These are phyloP conservation scores for Coendou prehensilis DNA, from an alignment of 2,797 vertebrate species.

Conservation along the genomic window DNA sequence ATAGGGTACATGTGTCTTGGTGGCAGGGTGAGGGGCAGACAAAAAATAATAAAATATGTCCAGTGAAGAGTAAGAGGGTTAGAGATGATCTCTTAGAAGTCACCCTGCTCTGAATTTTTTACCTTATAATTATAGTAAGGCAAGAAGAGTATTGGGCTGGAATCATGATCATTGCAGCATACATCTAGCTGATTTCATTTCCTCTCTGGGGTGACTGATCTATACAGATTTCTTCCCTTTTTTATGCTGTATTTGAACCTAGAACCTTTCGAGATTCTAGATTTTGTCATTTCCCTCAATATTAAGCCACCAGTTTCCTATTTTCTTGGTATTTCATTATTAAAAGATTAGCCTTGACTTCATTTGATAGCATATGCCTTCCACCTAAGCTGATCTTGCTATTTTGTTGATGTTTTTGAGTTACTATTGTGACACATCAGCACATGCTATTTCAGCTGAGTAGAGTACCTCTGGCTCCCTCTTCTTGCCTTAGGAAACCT, in stretches of 20 bases:
- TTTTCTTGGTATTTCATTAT: background rate
- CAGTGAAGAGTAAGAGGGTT: background rate
- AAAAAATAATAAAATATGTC: background rate
- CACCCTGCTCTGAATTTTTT: background rate
- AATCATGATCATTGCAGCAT: background rate
- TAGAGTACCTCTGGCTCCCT: background rate
- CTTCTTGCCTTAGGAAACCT: background rate
- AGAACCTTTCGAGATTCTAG: background rate
- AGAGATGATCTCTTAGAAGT: background rate
- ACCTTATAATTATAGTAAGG: background rate
- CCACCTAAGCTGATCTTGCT: background rate
- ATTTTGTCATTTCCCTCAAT: background rate
- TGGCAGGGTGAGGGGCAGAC: background rate
- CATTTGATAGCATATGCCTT: background rate
- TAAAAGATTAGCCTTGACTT: background rate
- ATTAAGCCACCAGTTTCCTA: background rate
- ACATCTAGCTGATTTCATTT: background rate
- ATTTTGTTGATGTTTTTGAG: background rate
- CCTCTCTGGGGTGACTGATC: background rate
- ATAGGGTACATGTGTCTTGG: background rate
- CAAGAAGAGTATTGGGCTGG: background rate
- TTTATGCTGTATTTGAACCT: background rate
- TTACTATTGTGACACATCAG: background rate
- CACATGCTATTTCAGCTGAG: background rate
- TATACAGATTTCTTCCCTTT: background rate